Base-by-base conservation (phyloP, 2,888 invertebrate genomes). In the Nymphalis c-album region DNA sequence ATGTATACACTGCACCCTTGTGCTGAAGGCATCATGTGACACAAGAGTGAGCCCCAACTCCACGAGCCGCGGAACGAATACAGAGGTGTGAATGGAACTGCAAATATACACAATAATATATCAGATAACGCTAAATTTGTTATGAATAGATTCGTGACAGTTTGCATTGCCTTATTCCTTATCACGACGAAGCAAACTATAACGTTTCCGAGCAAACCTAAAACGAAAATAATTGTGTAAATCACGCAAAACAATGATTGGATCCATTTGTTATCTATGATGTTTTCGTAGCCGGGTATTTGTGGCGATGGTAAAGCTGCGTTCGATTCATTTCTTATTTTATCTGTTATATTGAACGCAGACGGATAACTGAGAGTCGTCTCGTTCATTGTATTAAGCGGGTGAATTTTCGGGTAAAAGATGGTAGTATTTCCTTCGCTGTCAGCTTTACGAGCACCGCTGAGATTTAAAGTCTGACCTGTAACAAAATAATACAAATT, bases 1-100 rank as follows among this genome's bases (percentile, higher is more conserved):
- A 99, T 98, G 94, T 99, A 99, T 75, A 99, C 98, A 84, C 98
- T 98, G 79, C 97, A 97, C 64, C 98, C 98, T 87, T 98, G 98
- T 68, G 98, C 96, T 87, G 97, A 98, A 64, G 99, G 96, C 71
- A 98, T 97, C 78, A 98, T 92, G 85, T 98, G 98, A 83, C 99
- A 99, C 71, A 99, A 93, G 0, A 95, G 93, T 31, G 95, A 94
- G 0, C 99, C 99, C 91, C 99, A 99, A 57, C 97, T 95, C 99
- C 99, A 99, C 60, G 96, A 94, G 6, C 95, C 96, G 75, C 97
- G 93, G 82, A 98, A 98, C 0, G 97, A 97, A 85, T 99, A 98
- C 0, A 98, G 91, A 0, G 99, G 99, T 0, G 99, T 99, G 80
- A 99, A 98, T 7, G 99, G 99, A 59, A 99, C 98, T 4, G 98